Evolutionary conservation across 2,113 vertebrate species (phyloP).

Genomic region (Opisthocomus hoazin): DNA sequence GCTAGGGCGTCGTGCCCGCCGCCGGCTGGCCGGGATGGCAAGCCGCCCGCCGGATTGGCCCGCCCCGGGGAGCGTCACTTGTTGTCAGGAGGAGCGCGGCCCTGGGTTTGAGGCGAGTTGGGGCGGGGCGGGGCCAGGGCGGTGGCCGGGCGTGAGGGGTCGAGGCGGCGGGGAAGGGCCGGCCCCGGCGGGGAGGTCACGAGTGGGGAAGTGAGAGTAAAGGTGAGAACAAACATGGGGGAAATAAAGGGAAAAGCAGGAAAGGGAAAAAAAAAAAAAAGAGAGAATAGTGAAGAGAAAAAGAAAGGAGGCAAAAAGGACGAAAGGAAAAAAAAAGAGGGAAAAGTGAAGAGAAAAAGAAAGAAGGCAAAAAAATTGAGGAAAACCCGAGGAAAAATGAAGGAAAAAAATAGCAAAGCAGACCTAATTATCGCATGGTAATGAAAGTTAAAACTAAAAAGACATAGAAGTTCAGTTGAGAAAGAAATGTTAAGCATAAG

Average conservation of each 20-base stretch:
- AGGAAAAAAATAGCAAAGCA: not conserved
- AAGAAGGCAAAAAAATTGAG: not conserved
- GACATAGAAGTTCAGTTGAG: not conserved
- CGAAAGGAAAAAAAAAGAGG: not conserved
- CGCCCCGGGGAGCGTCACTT: not conserved
- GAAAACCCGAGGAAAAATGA: not conserved
- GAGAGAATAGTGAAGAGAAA: not conserved
- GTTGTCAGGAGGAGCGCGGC: not conserved
- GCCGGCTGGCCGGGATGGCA: not conserved
- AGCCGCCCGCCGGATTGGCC: not conserved
- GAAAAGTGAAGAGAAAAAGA: not conserved
- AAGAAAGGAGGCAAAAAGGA: too few relatives aligned
- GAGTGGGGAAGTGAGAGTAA: fast-evolving
- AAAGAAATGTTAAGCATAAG: not conserved
- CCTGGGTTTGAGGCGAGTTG: not conserved
- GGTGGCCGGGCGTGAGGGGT: not conserved
- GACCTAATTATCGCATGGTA: not conserved
- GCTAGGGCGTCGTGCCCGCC: not conserved
- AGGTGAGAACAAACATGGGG: too few relatives aligned
- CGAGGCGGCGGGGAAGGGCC: not conserved
- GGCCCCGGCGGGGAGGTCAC: not conserved
- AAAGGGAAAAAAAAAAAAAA: too few relatives aligned
- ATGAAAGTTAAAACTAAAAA: not conserved
- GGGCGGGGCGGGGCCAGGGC: not conserved
- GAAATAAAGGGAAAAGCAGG: too few relatives aligned